Evolutionary conservation across 2,888 invertebrate species (phyloP), one percentile per base, ranked within the genome.

Genomic region (Lepidochrysops patricia): DNA sequence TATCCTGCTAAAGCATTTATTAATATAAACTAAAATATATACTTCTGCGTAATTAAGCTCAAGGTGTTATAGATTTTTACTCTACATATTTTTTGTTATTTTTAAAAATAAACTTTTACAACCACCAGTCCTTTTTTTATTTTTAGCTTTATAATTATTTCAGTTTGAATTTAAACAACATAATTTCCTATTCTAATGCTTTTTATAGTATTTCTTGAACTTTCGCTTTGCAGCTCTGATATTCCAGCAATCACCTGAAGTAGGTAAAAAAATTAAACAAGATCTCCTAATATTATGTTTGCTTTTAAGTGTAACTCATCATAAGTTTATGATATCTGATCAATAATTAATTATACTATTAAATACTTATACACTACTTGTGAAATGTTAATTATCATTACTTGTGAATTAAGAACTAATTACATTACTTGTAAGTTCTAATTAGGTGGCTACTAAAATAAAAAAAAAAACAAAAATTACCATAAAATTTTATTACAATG

Each of bases 191-290:
- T 73, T 27, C 78, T 71, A 1, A 88, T 67, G 23, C 84, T 84
- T 68, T 84, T 82, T 52, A 88, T 74, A 2, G 87, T 83, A 63
- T 84, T 82, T 4, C 80, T 72, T 1, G 88, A 86, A 60, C 82
- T 82, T 63, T 83, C 86, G 26, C 87, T 85, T 75, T 87, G 88
- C 19, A 87, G 71, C 64, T 88, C 88, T 0, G 88, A 86, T 4
- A 82, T 78, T 0, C 76, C 75, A 1, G 77, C 74, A 63, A 89
- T 87, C 72, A 85, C 72, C 88, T 88, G 79, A 62, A 52, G 49
- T 52, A 61, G 25, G 32, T 1, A 13, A 50, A 26, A 50, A 50
- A n/a, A 6, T 49, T n/a, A 49, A 49, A 26, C 7, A n/a, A 26
- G 29, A 5, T 4, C 29, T 29, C 4, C 29, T 29, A 7, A 7